Evolutionary conservation across 2,888 invertebrate species (phyloP), one percentile per base, ranked within the genome.

Genomic region (Allophyes oxyacanthae): DNA sequence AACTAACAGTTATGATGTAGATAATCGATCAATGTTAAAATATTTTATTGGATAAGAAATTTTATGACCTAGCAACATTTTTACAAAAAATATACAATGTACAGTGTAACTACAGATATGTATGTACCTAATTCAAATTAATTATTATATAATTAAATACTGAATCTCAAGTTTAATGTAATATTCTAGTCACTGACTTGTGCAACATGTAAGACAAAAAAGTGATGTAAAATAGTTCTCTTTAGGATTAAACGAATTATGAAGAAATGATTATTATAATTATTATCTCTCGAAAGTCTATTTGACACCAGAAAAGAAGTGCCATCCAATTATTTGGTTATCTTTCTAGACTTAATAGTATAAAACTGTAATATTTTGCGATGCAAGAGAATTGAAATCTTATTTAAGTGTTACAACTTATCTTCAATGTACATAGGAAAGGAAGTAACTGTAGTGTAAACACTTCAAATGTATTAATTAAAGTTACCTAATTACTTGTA

Each of bases 381-480:
- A 93, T 94, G 93, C 93, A 92, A 92, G 93, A 91, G 93, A 94
- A 93, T 94, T 94, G 93, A 94, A 89, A 86, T 84, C 81, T 87
- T 88, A 89, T 90, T 87, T 89, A 89, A 86, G 88, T 84, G 81
- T 84, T 85, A 86, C 86, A 83, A 71, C 81, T 79, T 78, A 82
- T 81, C 83, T 82, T 83, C 82, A 82, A 74, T 88, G 87, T 88
- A 89, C 55, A 84, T 86, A 83, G 63, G 40, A 20, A 64, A 76
- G 20, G 20, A 51, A 55, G 55, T 62, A 54, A 56, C 48, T 45
- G 66, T 75, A 77, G 65, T 54, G 55, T 70, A 54, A 72, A 64
- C 61, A 72, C 69, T 68, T 59, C 58, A 64, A 62, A 71, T 68
- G 61, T 72, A 69, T 62, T 68, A 59, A 70, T 60, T 70, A 72